Evolutionary conservation across 2,113 vertebrate species (phyloP), one percentile per base, ranked within the genome.

Genomic region (Sminthopsis crassicaudata): DNA sequence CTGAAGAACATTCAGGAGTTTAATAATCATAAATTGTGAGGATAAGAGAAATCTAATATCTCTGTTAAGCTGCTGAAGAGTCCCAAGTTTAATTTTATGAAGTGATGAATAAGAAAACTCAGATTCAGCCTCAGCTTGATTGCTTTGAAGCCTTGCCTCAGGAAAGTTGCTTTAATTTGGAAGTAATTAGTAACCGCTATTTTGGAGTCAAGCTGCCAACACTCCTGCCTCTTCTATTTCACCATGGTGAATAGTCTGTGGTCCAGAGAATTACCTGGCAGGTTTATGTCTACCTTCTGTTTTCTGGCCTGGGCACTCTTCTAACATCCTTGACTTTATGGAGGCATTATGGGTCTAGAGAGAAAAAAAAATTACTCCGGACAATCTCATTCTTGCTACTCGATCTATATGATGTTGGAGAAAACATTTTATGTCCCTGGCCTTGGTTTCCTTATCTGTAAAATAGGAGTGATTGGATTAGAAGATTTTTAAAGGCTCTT

Each of bases 101-200:
- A 84, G 6, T 42, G 7, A n/a, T 76, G 14, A 76, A 5, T 16
- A 30, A 57, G 92, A 94, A 91, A 94, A 54, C 88, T 42, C 51
- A n/a, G 89, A 90, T 94, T 91, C 94, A 96, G 48, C 76, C 84
- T 91, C 60, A 57, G 84, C 60, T 84, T 91, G 89, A 90, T 90
- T 96, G 94, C 93, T 97, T 97, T 96, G 97, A 97, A 95, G 93
- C 94, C 60, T 93, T 97, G 97, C 95, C 95, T 60, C 93, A 96
- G 92, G 94, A 97, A 93, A 91, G 96, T 94, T 89, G 92, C 67
- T 91, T 46, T 98, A 97, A 97, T 95, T 97, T 95, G 95, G 91
- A 95, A 97, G 90, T 97, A 98, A 98, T 97, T 97, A 98, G 94
- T 89, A 67, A 94, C 95, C 92, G n/a, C 92, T 98, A 50, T 95